These are phyloP conservation scores for Vidua macroura DNA, from an alignment of 2,113 vertebrate genomes.

Conservation along the genomic window DNA sequence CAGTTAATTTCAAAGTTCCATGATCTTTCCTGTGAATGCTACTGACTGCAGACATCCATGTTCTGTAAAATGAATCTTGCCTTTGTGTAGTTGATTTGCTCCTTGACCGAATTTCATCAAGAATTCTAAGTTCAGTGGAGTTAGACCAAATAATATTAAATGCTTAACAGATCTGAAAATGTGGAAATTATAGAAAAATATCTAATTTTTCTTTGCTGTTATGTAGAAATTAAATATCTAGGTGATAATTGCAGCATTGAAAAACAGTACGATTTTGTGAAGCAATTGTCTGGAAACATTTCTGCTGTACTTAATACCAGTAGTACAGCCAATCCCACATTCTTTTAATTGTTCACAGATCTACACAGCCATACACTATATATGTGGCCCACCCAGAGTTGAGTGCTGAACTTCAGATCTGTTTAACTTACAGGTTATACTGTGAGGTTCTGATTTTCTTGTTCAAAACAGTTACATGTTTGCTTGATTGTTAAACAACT, in stretches of 20 bases:
- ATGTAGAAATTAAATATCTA: background rate
- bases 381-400: background rate
- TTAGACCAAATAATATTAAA: background rate
- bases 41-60: background rate
- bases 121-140: background rate
- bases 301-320: background rate
- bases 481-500: background rate
- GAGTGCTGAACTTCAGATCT: background rate
- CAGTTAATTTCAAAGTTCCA: background rate
- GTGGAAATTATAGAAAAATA: background rate
- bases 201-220: background rate
- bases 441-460: background rate
- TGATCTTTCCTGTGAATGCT: background rate
- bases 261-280: background rate
- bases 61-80: background rate
- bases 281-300: background rate
- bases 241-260: background rate
- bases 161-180: background rate
- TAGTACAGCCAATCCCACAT: background rate
- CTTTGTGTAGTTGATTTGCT: background rate
- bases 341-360: background rate
- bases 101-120: background rate
- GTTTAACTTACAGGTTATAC: background rate
- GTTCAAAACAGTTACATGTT: background rate
- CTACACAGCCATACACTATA: background rate